phyloP scores from a whole-genome alignment of 2,888 invertebrate genomes.

The Tenthredo notha region DNA sequence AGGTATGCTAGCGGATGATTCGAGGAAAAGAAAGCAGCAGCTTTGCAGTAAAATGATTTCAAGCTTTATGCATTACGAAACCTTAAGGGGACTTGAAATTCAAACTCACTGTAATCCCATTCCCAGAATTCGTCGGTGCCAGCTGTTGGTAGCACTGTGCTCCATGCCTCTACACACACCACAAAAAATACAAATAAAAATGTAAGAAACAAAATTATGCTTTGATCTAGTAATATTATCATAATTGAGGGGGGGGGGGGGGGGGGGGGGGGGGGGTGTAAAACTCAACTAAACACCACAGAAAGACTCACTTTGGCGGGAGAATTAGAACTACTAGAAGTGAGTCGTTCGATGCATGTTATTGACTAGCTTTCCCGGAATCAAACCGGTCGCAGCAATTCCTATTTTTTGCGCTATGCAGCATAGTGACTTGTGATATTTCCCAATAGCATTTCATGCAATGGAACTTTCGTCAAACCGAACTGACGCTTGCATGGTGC shows the following conservation, averaged over 20 bases:
- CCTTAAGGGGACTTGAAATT: constrained; percentile 33
- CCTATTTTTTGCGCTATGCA: too few relatives aligned
- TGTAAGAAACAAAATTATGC: constrained; percentile 4
- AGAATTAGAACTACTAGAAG: too few relatives aligned
- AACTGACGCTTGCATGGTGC: background rate
- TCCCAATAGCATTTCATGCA: too few relatives aligned
- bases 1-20: background rate
- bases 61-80: constrained; percentile 13
- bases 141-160: constrained; percentile 77
- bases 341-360: too few relatives aligned
- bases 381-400: too few relatives aligned
- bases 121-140: constrained; percentile 76
- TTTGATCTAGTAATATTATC: background rate
- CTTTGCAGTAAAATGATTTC: background rate
- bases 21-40: background rate
- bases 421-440: too few relatives aligned
- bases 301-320: background rate
- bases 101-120: constrained; percentile 76
- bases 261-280: background rate
- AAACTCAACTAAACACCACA: background rate
- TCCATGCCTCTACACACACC: constrained; percentile 76
- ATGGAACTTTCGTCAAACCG: background rate
- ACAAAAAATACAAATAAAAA: constrained; percentile 57
- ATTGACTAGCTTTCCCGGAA: too few relatives aligned
- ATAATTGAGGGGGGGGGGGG: background rate